Evolutionary conservation across 2,888 invertebrate genomes (phyloP).

Genomic region (Diloba caeruleocephala): DNA sequence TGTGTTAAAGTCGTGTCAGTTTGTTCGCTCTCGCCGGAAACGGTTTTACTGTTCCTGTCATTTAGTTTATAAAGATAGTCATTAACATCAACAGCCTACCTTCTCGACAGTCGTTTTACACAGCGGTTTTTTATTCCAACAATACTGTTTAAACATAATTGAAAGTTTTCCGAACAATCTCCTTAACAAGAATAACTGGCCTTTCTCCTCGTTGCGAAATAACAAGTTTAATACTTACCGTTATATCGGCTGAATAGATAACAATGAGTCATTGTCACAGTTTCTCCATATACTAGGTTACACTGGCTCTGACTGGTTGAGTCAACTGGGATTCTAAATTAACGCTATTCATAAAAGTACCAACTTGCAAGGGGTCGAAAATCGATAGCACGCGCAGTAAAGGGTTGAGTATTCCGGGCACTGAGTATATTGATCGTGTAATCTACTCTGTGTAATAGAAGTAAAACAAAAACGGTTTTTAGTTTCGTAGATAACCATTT

Average conservation of each 20-base stretch:
- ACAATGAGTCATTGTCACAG: constrained; percentile 54
- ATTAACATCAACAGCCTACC: not conserved
- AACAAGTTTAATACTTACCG: constrained; percentile 42
- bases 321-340: constrained; percentile 42
- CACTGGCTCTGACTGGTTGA: constrained; percentile 7
- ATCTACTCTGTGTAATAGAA: constrained; percentile 22
- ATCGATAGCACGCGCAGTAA: constrained; percentile 53
- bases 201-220: constrained; percentile 48
- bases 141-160: constrained; percentile 18
- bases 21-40: too few species aligned
- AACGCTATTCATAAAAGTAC: constrained; percentile 39
- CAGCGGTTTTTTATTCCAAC: not conserved
- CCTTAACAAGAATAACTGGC: constrained; percentile 31
- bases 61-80: too few species aligned
- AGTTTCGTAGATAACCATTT: constrained; percentile 1
- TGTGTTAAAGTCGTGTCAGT: too few species aligned
- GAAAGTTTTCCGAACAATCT: constrained; percentile 29
- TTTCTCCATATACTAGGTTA: constrained; percentile 37
- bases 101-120: constrained; percentile 1
- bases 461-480: constrained; percentile 5
- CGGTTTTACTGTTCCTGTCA: too few species aligned
- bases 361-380: constrained; percentile 56
- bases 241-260: constrained; percentile 51
- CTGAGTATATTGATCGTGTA: constrained; percentile 18
- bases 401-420: constrained; percentile 38